These are phyloP conservation scores for Ceyx margarethae DNA, from an alignment of 2,113 vertebrate genomes.

Conservation along the genomic window DNA sequence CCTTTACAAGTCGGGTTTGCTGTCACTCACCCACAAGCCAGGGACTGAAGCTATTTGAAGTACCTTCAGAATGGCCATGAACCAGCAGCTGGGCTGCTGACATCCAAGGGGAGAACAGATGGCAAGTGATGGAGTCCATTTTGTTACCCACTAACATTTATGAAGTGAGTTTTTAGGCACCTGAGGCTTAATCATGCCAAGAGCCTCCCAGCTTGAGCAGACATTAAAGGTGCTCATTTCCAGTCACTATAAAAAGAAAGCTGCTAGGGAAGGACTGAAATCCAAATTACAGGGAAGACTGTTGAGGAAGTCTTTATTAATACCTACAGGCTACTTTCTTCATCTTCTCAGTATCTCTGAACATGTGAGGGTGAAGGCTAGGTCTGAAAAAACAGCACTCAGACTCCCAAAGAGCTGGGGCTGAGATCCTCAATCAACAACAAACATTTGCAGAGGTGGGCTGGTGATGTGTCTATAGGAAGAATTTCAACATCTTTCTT, in stretches of 20 bases:
- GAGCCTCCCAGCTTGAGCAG: background rate
- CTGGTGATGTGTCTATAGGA: background rate
- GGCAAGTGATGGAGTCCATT: background rate
- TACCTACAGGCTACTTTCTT: background rate
- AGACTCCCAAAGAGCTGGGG: background rate
- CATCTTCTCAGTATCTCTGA: background rate
- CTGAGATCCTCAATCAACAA: background rate
- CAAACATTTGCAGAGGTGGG: background rate
- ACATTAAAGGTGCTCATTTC: background rate
- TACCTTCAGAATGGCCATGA: background rate
- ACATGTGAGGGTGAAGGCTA: background rate
- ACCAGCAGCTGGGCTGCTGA: background rate
- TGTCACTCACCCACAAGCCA: background rate
- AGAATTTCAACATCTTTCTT: background rate
- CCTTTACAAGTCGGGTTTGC: background rate
- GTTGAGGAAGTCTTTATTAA: background rate
- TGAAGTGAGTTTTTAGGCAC: background rate
- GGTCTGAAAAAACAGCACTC: background rate
- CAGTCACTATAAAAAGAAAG: background rate
- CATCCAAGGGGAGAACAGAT: slow-evolving; percentile 3
- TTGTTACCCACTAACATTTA: background rate
- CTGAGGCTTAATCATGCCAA: background rate
- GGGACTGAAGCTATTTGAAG: background rate
- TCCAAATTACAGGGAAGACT: background rate
- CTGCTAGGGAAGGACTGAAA: background rate